These are phyloP conservation scores for Tetrax tetrax DNA, from an alignment of 2,113 vertebrate species.

Conservation along the genomic window DNA sequence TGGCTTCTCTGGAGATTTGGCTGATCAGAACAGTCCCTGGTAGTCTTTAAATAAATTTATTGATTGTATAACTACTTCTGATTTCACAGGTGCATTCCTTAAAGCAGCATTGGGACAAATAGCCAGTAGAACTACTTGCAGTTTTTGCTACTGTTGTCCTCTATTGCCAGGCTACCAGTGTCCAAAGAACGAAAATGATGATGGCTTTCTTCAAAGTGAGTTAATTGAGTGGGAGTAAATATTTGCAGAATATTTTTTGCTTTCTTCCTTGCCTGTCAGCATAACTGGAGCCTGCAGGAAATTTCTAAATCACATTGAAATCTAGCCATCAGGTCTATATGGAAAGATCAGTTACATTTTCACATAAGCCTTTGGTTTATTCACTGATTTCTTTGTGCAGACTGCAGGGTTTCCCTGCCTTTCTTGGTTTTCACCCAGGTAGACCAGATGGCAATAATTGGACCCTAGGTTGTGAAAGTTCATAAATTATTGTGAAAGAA, in stretches of 20 bases:
- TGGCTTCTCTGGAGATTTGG: background rate
- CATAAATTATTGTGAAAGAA: background rate
- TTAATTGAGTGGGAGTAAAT: background rate
- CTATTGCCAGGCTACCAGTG: background rate
- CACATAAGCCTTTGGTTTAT: background rate
- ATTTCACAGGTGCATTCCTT: background rate
- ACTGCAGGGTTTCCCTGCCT: background rate
- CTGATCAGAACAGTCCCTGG: background rate
- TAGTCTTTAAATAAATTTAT: background rate
- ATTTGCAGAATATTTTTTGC: conserved; percentile 14
- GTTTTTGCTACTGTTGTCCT: background rate
- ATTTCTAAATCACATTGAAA: background rate
- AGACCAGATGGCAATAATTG: background rate
- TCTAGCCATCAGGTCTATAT: background rate
- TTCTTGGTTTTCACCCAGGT: conserved; percentile 1
- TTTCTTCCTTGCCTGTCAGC: background rate
- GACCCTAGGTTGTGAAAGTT: background rate
- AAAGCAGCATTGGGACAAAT: background rate
- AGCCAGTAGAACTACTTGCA: background rate
- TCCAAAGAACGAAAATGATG: background rate
- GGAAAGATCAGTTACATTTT: background rate
- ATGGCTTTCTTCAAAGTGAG: background rate
- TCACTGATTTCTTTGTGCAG: background rate
- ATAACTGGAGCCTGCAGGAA: background rate
- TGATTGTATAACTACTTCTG: background rate